phyloP scores from a whole-genome alignment of 2,888 invertebrate genomes.

The Eulithis testata region DNA sequence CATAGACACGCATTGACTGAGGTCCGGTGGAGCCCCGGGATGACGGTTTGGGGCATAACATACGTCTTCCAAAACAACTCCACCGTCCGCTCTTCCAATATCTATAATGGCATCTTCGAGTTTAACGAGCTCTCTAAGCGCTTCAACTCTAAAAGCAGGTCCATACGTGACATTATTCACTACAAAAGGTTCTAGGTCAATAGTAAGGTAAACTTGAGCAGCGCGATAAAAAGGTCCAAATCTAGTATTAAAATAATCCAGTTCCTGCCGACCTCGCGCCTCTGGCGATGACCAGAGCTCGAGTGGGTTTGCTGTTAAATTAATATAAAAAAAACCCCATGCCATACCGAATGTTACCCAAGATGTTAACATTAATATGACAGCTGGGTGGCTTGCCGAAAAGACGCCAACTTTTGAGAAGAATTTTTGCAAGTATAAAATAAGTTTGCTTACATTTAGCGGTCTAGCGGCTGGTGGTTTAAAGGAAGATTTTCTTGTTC shows the following conservation, averaged over 20 bases:
- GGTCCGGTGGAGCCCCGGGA: slow-evolving; percentile 81
- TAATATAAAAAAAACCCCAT: slow-evolving; percentile 87
- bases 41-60: slow-evolving; percentile 93
- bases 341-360: slow-evolving; percentile 85
- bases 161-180: slow-evolving; percentile 86
- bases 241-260: slow-evolving; percentile 93
- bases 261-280: slow-evolving; percentile 92
- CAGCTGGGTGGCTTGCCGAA: slow-evolving; percentile 87
- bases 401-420: slow-evolving; percentile 74
- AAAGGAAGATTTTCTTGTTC: slow-evolving; percentile 39
- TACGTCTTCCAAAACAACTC: slow-evolving; percentile 82
- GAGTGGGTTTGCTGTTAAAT: slow-evolving; percentile 94
- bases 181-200: slow-evolving; percentile 73
- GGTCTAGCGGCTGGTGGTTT: slow-evolving; percentile 27
- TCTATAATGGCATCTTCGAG: slow-evolving; percentile 88
- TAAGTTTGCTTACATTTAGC: slow-evolving; percentile 49
- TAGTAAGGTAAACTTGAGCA: slow-evolving; percentile 93
- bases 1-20: slow-evolving; percentile 91
- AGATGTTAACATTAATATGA: slow-evolving; percentile 86
- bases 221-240: slow-evolving; percentile 96
- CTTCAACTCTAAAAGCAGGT: slow-evolving; percentile 91
- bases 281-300: slow-evolving; percentile 96
- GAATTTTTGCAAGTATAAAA: slow-evolving; percentile 57
- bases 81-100: slow-evolving; percentile 83
- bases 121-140: slow-evolving; percentile 88